Evolutionary conservation across 1,140 invertebrate species (phyloP).

Genomic region (Drosophila parvula): DNA sequence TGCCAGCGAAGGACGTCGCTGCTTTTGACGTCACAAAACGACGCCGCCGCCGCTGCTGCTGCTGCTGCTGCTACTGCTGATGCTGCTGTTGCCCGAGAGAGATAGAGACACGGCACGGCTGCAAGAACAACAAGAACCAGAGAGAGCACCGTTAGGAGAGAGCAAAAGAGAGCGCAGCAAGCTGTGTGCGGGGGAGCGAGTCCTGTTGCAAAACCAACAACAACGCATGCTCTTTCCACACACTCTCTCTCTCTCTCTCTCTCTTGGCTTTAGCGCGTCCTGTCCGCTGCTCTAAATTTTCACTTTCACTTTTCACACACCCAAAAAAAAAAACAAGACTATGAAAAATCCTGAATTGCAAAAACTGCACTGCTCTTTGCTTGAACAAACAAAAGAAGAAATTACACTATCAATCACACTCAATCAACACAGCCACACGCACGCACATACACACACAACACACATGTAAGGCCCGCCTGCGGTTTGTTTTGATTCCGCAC

Average conservation of each 20-base stretch:
- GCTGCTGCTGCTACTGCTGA: slow-evolving; percentile 41
- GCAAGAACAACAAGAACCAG: slow-evolving; percentile 42
- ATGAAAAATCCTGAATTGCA: slow-evolving; percentile 36
- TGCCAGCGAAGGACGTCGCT: slow-evolving; percentile 51
- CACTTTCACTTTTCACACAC: slow-evolving; percentile 82
- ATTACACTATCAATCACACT: slow-evolving; percentile 16
- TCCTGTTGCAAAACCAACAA: slow-evolving; percentile 49
- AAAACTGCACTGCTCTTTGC: slow-evolving; percentile 16
- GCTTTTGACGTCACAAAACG: slow-evolving; percentile 70
- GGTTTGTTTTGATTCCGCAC: slow-evolving; percentile 27
- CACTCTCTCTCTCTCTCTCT: slow-evolving; percentile 11
- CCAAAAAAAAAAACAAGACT: slow-evolving; percentile 64
- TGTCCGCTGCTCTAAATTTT: slow-evolving; percentile 72
- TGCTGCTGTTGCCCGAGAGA: slow-evolving; percentile 13
- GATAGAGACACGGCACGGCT: slow-evolving; percentile 46
- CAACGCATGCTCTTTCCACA: slow-evolving; percentile 43
- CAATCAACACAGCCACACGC: neutral
- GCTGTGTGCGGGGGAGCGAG: slow-evolving; percentile 55
- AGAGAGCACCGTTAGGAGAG: slow-evolving; percentile 22
- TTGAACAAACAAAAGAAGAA: slow-evolving; percentile 16
- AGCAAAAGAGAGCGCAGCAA: slow-evolving; percentile 1
- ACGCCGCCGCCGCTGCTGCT: slow-evolving; percentile 34
- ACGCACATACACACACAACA: slow-evolving; percentile 9
- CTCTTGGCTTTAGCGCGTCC: slow-evolving; percentile 32
- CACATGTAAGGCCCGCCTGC: slow-evolving; percentile 25